Base-by-base conservation (phyloP, 1,140 invertebrate species). In the Leguminivora glycinivorella region DNA sequence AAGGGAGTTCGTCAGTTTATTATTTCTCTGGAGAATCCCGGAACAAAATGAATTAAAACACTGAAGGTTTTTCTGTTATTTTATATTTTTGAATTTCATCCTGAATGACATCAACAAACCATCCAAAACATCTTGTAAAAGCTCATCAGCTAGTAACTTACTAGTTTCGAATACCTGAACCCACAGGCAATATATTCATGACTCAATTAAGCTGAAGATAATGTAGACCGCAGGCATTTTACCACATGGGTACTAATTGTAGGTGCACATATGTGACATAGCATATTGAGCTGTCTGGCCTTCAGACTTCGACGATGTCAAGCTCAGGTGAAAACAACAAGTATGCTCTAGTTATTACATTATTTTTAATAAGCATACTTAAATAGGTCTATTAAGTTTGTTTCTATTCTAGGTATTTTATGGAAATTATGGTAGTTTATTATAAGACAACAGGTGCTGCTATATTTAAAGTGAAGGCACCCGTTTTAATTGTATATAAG, bases 161-260 rank as follows among this genome's bases (percentile, higher is more conserved):
- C 7, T 34, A 34, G 31, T 10, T 34, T 34, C 7, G 31, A 34
- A 10, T 34, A 34, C 31, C 31, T 9, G n/a, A 47, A 19, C 43
- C 43, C 17, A 29, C 24, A 14, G 2, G 25, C 3, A 14, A 25
- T 29, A 29, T 31, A 31, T 29, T 63, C 31, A 63, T 63, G 58
- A 29, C 58, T 63, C 26, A 63, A 63, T 63, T 31, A n/a, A 63
- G n/a, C 6, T 29, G 26, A 31, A 63, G 25, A 63, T 14, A 52
- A 52, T 52, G 17, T 52, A 22, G 58, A 4, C 26, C 17, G 12
- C 26, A 63, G 25, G 22, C 10, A 25, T 63, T 63, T 63, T 63
- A 29, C 56, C 29, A 14, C 12, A 60, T 26, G 56, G 56, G 14
- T 14, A 7, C 24, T 60, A 60, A 63, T 63, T 63, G 26, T n/a